Conservation (phyloP, 2,113 vertebrate species). For the Maccullochella peelii region DNA sequence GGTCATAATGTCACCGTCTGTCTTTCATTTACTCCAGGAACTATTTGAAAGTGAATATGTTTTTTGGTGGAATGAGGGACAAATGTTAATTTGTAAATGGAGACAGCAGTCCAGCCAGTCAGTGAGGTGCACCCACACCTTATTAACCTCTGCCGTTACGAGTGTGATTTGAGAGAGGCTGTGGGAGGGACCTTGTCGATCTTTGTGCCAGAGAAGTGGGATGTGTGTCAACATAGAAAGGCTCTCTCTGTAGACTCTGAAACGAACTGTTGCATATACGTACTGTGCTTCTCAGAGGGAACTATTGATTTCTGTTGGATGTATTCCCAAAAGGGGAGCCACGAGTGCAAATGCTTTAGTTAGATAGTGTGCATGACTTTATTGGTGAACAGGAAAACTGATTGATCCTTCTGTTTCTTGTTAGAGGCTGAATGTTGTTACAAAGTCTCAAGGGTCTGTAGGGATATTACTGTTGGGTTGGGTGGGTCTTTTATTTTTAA, state of each 20-base stretch:
- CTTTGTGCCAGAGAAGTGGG: slow-evolving; percentile 38
- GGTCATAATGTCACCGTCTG: neutral
- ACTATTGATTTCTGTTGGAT: slow-evolving; percentile 62
- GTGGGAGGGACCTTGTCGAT: slow-evolving; percentile 34
- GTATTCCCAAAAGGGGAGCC: slow-evolving; percentile 48
- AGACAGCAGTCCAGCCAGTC: slow-evolving; percentile 22
- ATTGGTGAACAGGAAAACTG: slow-evolving; percentile 31
- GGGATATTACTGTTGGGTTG: neutral
- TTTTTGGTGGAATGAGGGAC: neutral
- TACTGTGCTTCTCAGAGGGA: slow-evolving; percentile 34
- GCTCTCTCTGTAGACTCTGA: slow-evolving; percentile 25
- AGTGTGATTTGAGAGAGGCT: slow-evolving; percentile 17
- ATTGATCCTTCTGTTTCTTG: slow-evolving; percentile 41
- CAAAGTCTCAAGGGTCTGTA: neutral
- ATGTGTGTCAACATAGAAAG: slow-evolving; percentile 31
- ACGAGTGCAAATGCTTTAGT: slow-evolving; percentile 46
- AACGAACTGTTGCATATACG: slow-evolving; percentile 50
- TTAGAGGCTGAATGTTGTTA: slow-evolving; percentile 26
- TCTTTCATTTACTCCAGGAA: neutral
- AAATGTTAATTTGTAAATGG: slow-evolving; percentile 26
- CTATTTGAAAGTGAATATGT: neutral
- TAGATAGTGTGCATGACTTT: slow-evolving; percentile 35
- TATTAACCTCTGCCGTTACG: slow-evolving; percentile 51
- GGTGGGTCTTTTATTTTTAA: neutral
- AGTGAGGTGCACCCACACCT: slow-evolving; percentile 31